Conservation (phyloP, 92 coral and sea anemone genomes). For the Heteractis magnifica region DNA sequence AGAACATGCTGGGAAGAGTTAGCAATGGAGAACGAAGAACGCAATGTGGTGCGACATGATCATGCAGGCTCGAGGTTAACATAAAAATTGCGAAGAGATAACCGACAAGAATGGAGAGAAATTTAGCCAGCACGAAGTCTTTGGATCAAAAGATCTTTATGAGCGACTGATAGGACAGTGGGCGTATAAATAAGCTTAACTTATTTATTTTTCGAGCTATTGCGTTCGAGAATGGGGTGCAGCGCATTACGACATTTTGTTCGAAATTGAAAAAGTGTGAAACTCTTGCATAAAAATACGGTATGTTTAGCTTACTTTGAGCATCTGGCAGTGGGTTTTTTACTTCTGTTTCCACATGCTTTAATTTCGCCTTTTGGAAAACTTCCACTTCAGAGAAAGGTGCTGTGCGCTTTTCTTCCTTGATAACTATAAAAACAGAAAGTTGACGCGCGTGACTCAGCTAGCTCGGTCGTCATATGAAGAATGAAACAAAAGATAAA, state of each 20-base stretch:
- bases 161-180: background rate
- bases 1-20: too few relatives aligned
- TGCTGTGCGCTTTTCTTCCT: constrained; percentile 91
- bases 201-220: background rate
- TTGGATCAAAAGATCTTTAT: background rate
- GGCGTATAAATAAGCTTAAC: background rate
- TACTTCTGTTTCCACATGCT: constrained; percentile 86
- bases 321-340: constrained; percentile 89
- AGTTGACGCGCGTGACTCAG: constrained; percentile 17
- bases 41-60: too few relatives aligned
- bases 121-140: too few relatives aligned
- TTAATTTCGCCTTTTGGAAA: constrained; percentile 78
- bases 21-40: too few relatives aligned
- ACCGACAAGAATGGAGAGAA: too few relatives aligned
- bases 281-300: background rate
- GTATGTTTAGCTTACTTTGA: constrained; percentile 63
- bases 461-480: background rate
- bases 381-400: constrained; percentile 97
- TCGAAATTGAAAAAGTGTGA: background rate
- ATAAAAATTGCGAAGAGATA: too few relatives aligned
- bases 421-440: constrained; percentile 56
- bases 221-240: background rate
- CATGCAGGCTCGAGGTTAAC: too few relatives aligned
- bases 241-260: background rate
- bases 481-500: background rate